Evolutionary conservation across 2,888 invertebrate genomes (phyloP), one percentile per base, ranked within the genome.

Genomic region (Volucella inanis): DNA sequence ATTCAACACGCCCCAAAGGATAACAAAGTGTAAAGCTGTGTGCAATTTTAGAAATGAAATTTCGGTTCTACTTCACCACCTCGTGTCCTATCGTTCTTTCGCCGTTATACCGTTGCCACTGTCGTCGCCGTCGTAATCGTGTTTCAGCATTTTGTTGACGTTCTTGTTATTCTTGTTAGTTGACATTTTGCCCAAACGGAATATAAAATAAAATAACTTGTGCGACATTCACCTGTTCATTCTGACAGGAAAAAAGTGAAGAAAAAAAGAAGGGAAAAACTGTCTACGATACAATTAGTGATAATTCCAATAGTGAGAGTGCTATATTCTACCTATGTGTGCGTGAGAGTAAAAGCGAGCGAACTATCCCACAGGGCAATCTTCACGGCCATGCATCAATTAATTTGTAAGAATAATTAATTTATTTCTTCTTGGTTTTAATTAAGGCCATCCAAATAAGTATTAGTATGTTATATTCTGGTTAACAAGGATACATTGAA

Each of bases 341-440:
- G 47, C 55, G 50, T 43, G 11, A 31, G 55, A 18, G 70, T 55
- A 49, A 75, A 64, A 72, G 55, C 15, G 50, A 22, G 45, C 18
- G 31, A 62, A 57, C 54, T 64, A 65, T 39, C n/a, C 65, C 64
- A 62, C 39, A 14, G 15, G 15, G 49, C 43, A 31, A 39, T 49
- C 50, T 55, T 68, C 71, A 76, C 68, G 62, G 79, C 64, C 67
- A 76, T 80, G 65, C 71, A 85, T 76, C 84, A 85, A 85, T 85
- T 80, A 76, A 76, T 85, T 85, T 76, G 62, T 76, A 85, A 85
- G 84, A 81, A 81, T 80, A 81, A 71, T 75, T 85, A 71, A 80
- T 67, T 76, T 81, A 59, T 65, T 83, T 65, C 52, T 67, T 18
- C 76, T 57, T 72, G 71, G 57, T 79, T 79, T 79, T 22, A 31